These are phyloP conservation scores for Drosophila varians DNA, from an alignment of 1,140 invertebrate genomes.

Conservation along the genomic window DNA sequence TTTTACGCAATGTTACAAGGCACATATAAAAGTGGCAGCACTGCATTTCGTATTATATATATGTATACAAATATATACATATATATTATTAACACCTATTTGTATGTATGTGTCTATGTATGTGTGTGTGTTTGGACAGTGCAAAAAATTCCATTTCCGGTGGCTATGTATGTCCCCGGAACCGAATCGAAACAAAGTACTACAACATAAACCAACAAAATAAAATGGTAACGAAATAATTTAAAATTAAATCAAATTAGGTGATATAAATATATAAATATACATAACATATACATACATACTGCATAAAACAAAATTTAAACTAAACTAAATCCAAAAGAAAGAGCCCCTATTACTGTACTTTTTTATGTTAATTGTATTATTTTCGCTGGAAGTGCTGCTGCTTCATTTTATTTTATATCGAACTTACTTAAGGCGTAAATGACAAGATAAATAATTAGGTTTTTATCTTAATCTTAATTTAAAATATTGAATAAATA, in stretches of 20 bases:
- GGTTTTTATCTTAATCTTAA: slow-evolving; percentile 78
- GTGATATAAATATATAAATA: slow-evolving; percentile 46
- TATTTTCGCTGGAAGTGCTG: slow-evolving; percentile 76
- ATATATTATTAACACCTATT: background rate
- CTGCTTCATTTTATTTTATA: slow-evolving; percentile 74
- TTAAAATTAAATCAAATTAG: slow-evolving; percentile 46
- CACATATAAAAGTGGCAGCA: slow-evolving; percentile 59
- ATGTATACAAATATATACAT: too few relatives aligned
- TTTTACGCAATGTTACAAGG: slow-evolving; percentile 61
- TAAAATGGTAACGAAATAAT: slow-evolving; percentile 11
- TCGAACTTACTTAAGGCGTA: slow-evolving; percentile 74
- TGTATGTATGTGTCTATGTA: slow-evolving; percentile 15
- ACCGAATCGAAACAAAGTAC: slow-evolving; percentile 4
- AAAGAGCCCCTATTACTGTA: slow-evolving; percentile 56
- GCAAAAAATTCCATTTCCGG: slow-evolving; percentile 24
- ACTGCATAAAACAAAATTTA: slow-evolving; percentile 12
- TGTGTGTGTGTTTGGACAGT: slow-evolving; percentile 12
- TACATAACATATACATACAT: slow-evolving; percentile 42
- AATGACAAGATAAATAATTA: slow-evolving; percentile 76
- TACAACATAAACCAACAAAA: background rate
- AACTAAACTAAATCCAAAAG: slow-evolving; percentile 13
- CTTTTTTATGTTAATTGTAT: slow-evolving; percentile 79
- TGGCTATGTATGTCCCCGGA: slow-evolving; percentile 2
- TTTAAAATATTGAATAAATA: slow-evolving; percentile 70
- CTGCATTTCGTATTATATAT: slow-evolving; percentile 62